Conservation (phyloP, 2,113 vertebrate genomes). For the Hemicordylus capensis region DNA sequence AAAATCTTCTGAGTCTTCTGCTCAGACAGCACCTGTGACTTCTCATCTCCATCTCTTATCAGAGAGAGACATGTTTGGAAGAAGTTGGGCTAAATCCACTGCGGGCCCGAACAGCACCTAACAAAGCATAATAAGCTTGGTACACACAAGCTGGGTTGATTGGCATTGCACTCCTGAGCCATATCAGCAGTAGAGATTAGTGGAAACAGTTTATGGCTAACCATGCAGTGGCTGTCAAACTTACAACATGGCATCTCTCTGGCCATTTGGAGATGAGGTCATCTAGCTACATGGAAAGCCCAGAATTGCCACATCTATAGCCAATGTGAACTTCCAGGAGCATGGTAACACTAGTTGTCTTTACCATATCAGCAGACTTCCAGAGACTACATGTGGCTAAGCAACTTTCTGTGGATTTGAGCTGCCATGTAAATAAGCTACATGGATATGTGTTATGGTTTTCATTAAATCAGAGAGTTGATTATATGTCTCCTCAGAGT, state of each 20-base stretch:
- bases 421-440: background rate
- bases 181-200: background rate
- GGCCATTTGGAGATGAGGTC: background rate
- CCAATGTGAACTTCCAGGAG: too few species aligned
- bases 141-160: background rate
- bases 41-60: background rate
- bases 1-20: background rate
- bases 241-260: too few species aligned
- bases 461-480: too few species aligned
- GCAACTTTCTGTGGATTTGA: background rate
- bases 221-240: background rate
- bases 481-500: too few species aligned
- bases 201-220: too few species aligned
- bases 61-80: background rate
- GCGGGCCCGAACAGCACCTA: background rate
- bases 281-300: background rate
- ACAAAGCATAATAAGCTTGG: background rate
- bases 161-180: background rate
- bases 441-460: background rate
- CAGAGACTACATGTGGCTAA: too few species aligned
- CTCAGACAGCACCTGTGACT: background rate
- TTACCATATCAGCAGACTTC: too few species aligned
- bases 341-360: too few species aligned
- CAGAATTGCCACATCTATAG: too few species aligned
- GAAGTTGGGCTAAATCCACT: background rate